phyloP scores from a whole-genome alignment of 1,140 invertebrate genomes.

The Belonocnema kinseyi region DNA sequence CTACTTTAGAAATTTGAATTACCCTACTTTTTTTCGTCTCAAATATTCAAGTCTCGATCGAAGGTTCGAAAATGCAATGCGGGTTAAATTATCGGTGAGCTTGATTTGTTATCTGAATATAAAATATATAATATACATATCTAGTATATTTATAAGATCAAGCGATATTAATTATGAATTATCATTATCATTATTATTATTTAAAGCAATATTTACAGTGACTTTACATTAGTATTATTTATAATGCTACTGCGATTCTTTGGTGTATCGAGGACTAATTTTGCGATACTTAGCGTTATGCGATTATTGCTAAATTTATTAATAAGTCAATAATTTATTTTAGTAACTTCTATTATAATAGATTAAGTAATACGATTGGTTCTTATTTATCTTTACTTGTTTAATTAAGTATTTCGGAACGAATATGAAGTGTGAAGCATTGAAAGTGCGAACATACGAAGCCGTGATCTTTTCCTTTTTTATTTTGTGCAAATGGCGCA shows the following conservation, averaged over 20 bases:
- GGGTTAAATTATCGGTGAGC: neutral
- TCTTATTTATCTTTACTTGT: neutral
- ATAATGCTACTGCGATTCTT: constrained; percentile 6
- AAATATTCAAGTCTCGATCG: neutral
- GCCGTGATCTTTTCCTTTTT: constrained; percentile 7
- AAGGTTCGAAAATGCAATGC: neutral
- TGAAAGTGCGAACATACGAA: constrained; percentile 20
- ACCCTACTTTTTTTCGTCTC: neutral
- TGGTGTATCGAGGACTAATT: constrained; percentile 48
- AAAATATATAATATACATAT: constrained; percentile 19
- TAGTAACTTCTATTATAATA: too few relatives aligned
- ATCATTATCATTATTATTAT: neutral
- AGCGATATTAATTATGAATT: constrained; percentile 7
- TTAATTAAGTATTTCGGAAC: neutral
- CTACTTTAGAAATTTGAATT: neutral
- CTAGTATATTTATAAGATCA: constrained; percentile 15
- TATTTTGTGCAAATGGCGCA: constrained; percentile 21
- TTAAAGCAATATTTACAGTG: constrained; percentile 13
- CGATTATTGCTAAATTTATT: neutral
- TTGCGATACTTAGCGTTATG: constrained; percentile 24
- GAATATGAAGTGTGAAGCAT: neutral
- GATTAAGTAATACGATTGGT: neutral
- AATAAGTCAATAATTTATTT: neutral
- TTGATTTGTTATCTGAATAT: neutral
- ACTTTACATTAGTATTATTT: constrained; percentile 3